Base-by-base conservation (phyloP, 2,888 invertebrate species). In the Helobdella robusta region DNA sequence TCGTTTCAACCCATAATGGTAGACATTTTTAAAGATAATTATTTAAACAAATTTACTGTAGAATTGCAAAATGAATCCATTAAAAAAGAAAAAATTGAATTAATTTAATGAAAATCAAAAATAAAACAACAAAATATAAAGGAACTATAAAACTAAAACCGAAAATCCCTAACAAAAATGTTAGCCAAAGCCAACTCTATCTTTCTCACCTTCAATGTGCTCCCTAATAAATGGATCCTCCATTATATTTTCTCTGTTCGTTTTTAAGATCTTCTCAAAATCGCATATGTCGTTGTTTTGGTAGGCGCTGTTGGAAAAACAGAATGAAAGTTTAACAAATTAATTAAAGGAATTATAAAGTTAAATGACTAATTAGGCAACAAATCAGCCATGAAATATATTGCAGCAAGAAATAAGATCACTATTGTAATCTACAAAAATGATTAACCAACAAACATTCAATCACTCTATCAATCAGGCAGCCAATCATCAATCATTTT, bases 221-320 rank as follows among this genome's bases (percentile, higher is more conserved):
- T 99, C 98, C 72, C 93, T 83, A 75, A 98, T 98, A 81, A 98
- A 98, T 0, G 92, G 94, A 82, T 98, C 98, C 75, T 94, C 93
- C 97, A 98, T 98, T 69, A 98, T 95, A 77, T 92, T 94, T 78
- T 89, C 86, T 77, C 88, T 84, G 82, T 97, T 94, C 76, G 88
- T 89, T 76, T 91, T 89, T 68, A 99, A 82, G 74, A 99, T 98
- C 70, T 88, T 86, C 81, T 98, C 97, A 82, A 98, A 99, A 74
- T 93, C 93, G 78, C 90, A 91, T 69, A 97, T 97, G 79, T 97
- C 95, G 80, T 97, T 93, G 80, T 94, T 94, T 81, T 97, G 95
- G 81, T 95, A 97, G 20, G 93, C 89, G 72, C 82, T 82, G 78
- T 86, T 89, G 66, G 58, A 67, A 59, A 68, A 56, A 56, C 44